phyloP scores from a whole-genome alignment of 53 echinoderm and acorn worm species.

The Pentamera pediparva region DNA sequence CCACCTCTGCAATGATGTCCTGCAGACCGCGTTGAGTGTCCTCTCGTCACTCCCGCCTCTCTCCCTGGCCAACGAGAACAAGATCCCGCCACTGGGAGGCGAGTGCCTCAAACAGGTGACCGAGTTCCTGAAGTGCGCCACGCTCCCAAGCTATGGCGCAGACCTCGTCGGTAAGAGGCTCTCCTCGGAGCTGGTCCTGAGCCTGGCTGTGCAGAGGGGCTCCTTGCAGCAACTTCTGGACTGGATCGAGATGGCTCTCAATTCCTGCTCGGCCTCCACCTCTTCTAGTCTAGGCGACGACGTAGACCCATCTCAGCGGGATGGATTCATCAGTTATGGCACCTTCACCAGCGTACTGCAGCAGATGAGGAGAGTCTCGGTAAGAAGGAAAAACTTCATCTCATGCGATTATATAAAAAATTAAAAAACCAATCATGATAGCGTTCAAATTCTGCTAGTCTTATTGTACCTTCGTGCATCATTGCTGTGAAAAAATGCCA shows the following conservation, averaged over 20 bases:
- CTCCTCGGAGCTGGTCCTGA: conserved; percentile 79
- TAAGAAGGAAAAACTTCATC: conserved; percentile 31
- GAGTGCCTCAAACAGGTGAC: conserved; percentile 93
- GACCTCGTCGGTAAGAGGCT: conserved; percentile 76
- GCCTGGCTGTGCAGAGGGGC: conserved; percentile 86
- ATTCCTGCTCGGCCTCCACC: conserved; percentile 65
- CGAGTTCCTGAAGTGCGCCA: conserved; percentile 79
- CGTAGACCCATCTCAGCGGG: conserved; percentile 29
- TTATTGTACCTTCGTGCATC: too few relatives aligned
- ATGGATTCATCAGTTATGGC: conserved; percentile 68
- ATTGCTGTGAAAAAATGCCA: too few relatives aligned
- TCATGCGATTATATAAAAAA: not conserved
- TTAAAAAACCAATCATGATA: too few relatives aligned
- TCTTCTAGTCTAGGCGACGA: conserved; percentile 3
- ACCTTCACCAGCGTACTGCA: conserved; percentile 73
- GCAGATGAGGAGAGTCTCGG: conserved; percentile 92
- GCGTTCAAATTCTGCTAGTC: too few relatives aligned
- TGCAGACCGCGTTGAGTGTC: conserved; percentile 79
- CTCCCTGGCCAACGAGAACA: conserved; percentile 94
- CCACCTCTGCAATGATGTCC: conserved; percentile 81
- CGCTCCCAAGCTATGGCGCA: conserved; percentile 86
- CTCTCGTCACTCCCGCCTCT: conserved; percentile 76
- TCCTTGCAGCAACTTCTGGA: conserved; percentile 89
- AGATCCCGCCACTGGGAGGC: conserved; percentile 80
- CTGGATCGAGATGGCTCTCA: conserved; percentile 97